Evolutionary conservation across 2,888 invertebrate genomes (phyloP).

Genomic region (Nezara viridula): DNA sequence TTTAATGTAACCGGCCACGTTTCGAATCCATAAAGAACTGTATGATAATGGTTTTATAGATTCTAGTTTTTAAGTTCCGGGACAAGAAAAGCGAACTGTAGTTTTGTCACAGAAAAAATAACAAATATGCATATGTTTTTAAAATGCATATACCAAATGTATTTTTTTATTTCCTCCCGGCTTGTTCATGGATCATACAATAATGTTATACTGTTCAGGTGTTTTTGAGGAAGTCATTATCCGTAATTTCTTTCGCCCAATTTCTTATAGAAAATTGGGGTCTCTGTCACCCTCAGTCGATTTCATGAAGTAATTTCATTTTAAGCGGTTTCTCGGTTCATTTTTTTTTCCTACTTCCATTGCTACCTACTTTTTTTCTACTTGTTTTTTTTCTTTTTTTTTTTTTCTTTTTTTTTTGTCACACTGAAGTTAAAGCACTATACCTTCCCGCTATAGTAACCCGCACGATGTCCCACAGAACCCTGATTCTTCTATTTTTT

Average conservation of each 20-base stretch:
- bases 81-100: too few species aligned
- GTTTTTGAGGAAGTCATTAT: not conserved
- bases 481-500: not conserved
- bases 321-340: not conserved
- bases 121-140: too few species aligned
- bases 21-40: too few species aligned
- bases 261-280: conserved; percentile 9
- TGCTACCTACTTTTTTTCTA: not conserved
- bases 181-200: too few species aligned
- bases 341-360: not conserved
- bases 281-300: not conserved
- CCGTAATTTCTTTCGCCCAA: not conserved
- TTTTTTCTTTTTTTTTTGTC: not conserved
- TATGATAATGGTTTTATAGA: too few species aligned
- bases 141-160: too few species aligned
- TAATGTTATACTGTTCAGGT: not conserved
- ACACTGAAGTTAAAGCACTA: not conserved
- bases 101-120: too few species aligned
- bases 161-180: too few species aligned
- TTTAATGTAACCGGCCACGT: too few species aligned
- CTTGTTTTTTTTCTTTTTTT: not conserved
- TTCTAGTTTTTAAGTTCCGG: too few species aligned
- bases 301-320: conserved; percentile 29
- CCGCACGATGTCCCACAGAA: not conserved
- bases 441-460: not conserved